A percentile compares a stretch with the other conserved stretches of the same genome.
phyloP scores from a whole-genome alignment of 2,888 invertebrate genomes.

The Capitulum mitella region DNA sequence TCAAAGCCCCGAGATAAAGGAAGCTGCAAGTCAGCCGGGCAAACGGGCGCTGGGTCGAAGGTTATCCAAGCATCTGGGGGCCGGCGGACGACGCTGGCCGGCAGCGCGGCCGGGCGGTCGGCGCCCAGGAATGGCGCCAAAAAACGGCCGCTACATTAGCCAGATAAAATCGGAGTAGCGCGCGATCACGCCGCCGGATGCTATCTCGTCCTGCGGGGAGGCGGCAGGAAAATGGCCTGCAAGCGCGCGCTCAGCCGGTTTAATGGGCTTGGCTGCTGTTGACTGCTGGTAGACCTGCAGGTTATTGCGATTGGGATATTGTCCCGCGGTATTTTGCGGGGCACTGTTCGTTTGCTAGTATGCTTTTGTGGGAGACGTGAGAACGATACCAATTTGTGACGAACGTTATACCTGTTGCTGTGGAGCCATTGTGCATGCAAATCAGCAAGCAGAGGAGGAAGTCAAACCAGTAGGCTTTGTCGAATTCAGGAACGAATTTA shows the following conservation, averaged over 20 bases:
- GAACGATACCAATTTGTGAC: too few species aligned
- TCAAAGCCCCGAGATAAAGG: slow-evolving; percentile 19
- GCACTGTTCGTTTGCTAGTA: too few species aligned
- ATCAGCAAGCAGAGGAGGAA: too few species aligned
- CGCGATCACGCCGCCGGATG: not conserved
- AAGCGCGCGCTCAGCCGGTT: not conserved
- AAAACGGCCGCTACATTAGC: slow-evolving; percentile 7
- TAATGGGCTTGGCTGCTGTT: not conserved
- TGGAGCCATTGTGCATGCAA: too few species aligned
- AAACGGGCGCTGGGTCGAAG: slow-evolving; percentile 12
- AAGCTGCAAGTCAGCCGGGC: slow-evolving; percentile 17
- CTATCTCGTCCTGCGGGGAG: not conserved
- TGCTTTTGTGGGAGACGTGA: too few species aligned
- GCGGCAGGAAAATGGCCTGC: not conserved
- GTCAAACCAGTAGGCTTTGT: too few species aligned
- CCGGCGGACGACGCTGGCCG: too few species aligned
- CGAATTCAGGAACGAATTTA: too few species aligned
- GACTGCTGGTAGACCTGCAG: too few species aligned
- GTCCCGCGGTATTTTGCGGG: too few species aligned
- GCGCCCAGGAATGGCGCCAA: slow-evolving; percentile 1
- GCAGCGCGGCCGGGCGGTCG: not conserved
- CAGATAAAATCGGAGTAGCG: slow-evolving; percentile 5
- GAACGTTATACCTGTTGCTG: too few species aligned
- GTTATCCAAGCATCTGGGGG: slow-evolving; percentile 17
- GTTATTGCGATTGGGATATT: too few species aligned